Percentiles rank a stretch among this genome's conserved stretches.
phyloP scores from a whole-genome alignment of 2,888 invertebrate species.

The Lamproptera curius region DNA sequence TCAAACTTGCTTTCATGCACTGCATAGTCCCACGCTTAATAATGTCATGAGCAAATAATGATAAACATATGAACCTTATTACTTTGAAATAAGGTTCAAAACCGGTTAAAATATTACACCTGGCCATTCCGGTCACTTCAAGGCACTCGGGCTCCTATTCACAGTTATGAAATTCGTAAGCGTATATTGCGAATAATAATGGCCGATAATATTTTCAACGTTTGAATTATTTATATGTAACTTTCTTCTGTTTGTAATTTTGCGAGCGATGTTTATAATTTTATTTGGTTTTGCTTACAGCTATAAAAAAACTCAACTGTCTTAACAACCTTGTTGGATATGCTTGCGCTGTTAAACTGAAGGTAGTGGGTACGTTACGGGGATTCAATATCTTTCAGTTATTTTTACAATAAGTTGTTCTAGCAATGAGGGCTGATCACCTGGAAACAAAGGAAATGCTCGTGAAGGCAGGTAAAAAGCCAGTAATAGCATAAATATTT shows the following conservation, averaged over 20 bases:
- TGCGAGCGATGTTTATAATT: too few species aligned
- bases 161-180: slow-evolving; percentile 17
- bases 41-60: background rate
- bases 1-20: slow-evolving; percentile 1
- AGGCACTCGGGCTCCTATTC: slow-evolving; percentile 10
- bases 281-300: too few species aligned
- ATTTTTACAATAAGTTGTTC: too few species aligned
- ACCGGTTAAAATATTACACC: background rate
- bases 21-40: background rate
- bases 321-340: too few species aligned
- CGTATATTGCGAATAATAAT: slow-evolving; percentile 11
- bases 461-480: too few species aligned
- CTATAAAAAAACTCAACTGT: too few species aligned
- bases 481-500: too few species aligned
- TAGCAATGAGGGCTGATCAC: too few species aligned
- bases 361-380: too few species aligned
- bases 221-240: slow-evolving; percentile 9
- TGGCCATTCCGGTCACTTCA: slow-evolving; percentile 8
- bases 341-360: too few species aligned
- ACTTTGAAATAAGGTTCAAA: background rate
- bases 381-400: too few species aligned
- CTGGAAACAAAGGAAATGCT: too few species aligned
- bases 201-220: background rate
- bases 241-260: background rate
- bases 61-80: background rate